phyloP scores from a whole-genome alignment of 2,888 invertebrate genomes.

The Euplexia lucipara region DNA sequence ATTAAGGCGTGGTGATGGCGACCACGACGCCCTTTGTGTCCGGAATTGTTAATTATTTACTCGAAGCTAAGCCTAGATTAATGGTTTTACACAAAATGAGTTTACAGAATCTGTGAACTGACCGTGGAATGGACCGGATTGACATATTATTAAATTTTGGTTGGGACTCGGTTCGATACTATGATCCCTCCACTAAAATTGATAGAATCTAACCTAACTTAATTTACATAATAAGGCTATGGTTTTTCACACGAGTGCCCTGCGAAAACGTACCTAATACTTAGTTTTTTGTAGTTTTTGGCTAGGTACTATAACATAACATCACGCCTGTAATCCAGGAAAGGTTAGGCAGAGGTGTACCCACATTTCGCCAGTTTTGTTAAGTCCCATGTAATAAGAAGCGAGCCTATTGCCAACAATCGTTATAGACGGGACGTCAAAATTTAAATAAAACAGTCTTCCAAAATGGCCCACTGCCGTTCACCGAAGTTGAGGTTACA shows the following conservation, averaged over 20 bases:
- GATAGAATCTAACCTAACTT: neutral
- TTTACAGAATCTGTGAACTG: neutral
- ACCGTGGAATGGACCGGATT: conserved; percentile 4
- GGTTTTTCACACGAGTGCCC: too few species aligned
- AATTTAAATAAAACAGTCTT: too few species aligned
- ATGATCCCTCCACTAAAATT: neutral
- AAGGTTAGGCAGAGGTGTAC: too few species aligned
- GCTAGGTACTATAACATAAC: neutral
- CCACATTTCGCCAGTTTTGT: too few species aligned
- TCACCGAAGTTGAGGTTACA: too few species aligned
- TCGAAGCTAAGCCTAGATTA: conserved; percentile 18
- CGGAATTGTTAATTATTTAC: conserved; percentile 15
- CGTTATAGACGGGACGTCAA: too few species aligned
- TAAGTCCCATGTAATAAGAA: too few species aligned
- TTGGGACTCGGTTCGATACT: neutral
- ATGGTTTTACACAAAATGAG: conserved; percentile 10
- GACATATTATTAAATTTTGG: conserved; percentile 14
- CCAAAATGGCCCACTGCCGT: too few species aligned
- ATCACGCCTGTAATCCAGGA: too few species aligned
- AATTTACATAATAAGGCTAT: neutral
- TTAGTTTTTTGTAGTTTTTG: neutral
- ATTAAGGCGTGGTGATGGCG: too few species aligned
- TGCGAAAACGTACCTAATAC: neutral
- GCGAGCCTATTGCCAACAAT: too few species aligned
- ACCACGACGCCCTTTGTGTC: neutral